Conservation (phyloP, 2,888 invertebrate species). For the Euzophera pinguis region DNA sequence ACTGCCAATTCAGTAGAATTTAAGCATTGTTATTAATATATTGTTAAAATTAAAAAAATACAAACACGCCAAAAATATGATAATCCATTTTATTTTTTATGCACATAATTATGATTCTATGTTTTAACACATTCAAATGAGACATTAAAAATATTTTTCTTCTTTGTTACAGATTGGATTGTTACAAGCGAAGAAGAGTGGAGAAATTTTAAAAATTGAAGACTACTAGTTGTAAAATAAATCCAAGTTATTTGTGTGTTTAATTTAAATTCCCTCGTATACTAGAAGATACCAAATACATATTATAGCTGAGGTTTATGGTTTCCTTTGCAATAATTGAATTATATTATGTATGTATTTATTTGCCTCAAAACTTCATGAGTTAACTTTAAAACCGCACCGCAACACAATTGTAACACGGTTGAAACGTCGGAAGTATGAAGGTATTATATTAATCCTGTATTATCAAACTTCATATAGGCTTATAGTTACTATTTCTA, state of each 20-base stretch:
- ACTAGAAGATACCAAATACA: background rate
- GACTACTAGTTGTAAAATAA: slow-evolving; percentile 48
- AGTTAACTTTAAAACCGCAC: background rate
- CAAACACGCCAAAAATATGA: too few species aligned
- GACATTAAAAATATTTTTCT: background rate
- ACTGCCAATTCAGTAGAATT: too few species aligned
- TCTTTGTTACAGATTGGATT: background rate
- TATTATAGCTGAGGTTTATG: background rate
- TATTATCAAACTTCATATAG: too few species aligned
- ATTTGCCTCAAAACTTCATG: background rate
- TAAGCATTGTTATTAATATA: too few species aligned
- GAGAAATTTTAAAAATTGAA: background rate
- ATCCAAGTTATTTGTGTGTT: slow-evolving; percentile 49
- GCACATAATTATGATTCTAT: too few species aligned
- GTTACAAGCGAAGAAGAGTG: background rate
- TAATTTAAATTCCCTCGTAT: slow-evolving; percentile 34
- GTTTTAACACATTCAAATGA: too few species aligned
- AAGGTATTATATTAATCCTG: too few species aligned
- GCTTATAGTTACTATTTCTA: too few species aligned
- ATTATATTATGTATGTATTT: background rate
- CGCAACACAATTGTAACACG: too few species aligned
- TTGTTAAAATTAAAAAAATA: too few species aligned
- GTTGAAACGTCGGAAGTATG: too few species aligned
- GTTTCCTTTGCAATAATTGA: background rate
- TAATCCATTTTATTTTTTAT: too few species aligned